Evolutionary conservation across 2,888 invertebrate species (phyloP), one percentile per base, ranked within the genome.

Genomic region (Cryptocheilus praepositus): DNA sequence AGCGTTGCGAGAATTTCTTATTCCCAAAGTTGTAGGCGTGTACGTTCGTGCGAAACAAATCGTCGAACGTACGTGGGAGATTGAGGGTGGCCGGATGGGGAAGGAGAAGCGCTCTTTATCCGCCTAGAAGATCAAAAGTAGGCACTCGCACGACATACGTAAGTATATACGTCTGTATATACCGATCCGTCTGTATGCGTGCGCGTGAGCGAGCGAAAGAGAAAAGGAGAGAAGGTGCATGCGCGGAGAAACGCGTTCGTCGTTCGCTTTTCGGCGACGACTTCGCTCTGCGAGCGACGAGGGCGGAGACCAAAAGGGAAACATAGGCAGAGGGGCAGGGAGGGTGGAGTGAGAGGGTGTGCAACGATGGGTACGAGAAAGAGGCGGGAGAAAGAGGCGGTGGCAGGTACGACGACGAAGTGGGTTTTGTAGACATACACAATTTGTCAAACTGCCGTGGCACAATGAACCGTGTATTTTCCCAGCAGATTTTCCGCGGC

Each of bases 401-500:
- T 45, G 13, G 57, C 43, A 25, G 51, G 46, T 53, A 49, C 28
- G 13, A 11, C 19, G 64, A 55, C 65, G 56, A 71, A 63, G 64
- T 55, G 68, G 69, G 61, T 71, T 75, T 70, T 69, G 70, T 71
- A 71, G 70, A 74, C 71, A 78, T 67, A 74, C 70, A 77, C 73
- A 81, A 82, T 80, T 81, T 82, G 79, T 77, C 79, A 76, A 76
- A 75, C 71, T 71, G 70, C 69, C 71, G 67, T 61, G 70, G 57
- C 73, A 77, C 80, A 75, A 77, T 71, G 80, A 82, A 80, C 75
- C 80, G 73, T 71, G 73, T 81, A 81, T 82, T 83, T 83, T 83
- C 79, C 71, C 78, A 81, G 71, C 78, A 80, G 80, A 83, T 84
- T 84, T 83, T 73, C 76, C 61, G 60, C 63, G 46, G 45, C 61